Evolutionary conservation across 2,888 invertebrate genomes (phyloP), one percentile per base, ranked within the genome.

Genomic region (Saturnia japonica): DNA sequence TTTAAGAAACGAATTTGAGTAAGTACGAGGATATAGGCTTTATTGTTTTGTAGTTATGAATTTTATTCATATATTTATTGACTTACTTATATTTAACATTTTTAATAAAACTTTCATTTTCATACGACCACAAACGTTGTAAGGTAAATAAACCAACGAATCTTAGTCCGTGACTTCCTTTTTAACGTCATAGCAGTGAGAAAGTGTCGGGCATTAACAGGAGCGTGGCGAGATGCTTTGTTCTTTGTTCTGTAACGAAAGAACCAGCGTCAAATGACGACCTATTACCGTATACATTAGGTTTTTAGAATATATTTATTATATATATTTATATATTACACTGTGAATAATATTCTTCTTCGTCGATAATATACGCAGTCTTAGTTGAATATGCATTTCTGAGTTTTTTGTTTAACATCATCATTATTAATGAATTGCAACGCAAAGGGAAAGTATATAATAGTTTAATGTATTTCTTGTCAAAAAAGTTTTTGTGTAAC

Each of bases 151-250:
- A 69, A 67, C 67, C 89, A 89, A 86, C 81, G 89, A 91, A 86
- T 91, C 84, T 81, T 75, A 77, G 80, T 75, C 88, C 93, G 90
- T 93, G 93, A 93, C 93, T 93, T 93, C 93, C 93, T 90, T 86
- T 91, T 93, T 91, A 93, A 88, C 88, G 82, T 82, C 78, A 77
- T 71, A 70, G 79, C 85, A 86, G 82, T 90, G 90, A 87, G 91
- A 91, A 91, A 91, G 89, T 87, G 86, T 84, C 79, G 80, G 79
- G 85, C 88, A 88, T 88, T 87, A 90, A 89, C 88, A 91, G 89
- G 87, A 88, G 87, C 88, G 89, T 87, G 76, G 85, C 87, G 82
- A 81, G 78, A 72, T 72, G 80, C 86, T 91, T 91, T 93, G 93
- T 91, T 91, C 87, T 86, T 75, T 80, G 75, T 78, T 47, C 84